Conservation (phyloP, 2,888 invertebrate species). For the Nomada goodeniana region DNA sequence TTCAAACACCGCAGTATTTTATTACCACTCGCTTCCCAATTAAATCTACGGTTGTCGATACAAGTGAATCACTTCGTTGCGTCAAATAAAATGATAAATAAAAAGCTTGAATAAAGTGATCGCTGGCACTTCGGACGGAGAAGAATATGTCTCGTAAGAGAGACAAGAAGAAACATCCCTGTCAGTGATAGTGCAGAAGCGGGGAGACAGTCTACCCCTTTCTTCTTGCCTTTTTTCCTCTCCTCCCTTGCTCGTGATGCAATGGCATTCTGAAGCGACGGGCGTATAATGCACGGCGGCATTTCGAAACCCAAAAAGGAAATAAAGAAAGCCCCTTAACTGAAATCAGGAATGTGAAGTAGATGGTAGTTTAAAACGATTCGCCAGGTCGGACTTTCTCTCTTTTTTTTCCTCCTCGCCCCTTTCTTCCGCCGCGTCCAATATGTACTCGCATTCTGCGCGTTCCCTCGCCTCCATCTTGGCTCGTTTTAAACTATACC, state of each 20-base stretch:
- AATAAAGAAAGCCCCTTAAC: slow-evolving; percentile 76
- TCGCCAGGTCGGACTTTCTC: slow-evolving; percentile 41
- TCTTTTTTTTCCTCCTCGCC: slow-evolving; percentile 10
- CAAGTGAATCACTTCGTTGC: neutral
- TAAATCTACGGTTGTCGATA: slow-evolving; percentile 12
- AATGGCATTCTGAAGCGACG: slow-evolving; percentile 59
- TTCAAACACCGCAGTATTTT: neutral
- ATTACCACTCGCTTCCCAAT: neutral
- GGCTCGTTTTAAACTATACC: slow-evolving; percentile 9
- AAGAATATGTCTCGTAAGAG: slow-evolving; percentile 58
- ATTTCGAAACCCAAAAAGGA: slow-evolving; percentile 71
- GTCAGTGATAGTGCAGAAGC: slow-evolving; percentile 59
- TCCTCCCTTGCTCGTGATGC: slow-evolving; percentile 47
- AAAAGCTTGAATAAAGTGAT: slow-evolving; percentile 54
- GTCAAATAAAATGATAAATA: slow-evolving; percentile 30
- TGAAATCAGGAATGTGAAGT: slow-evolving; percentile 80
- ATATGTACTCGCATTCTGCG: slow-evolving; percentile 43
- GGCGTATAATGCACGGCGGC: slow-evolving; percentile 64
- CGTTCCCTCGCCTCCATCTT: slow-evolving; percentile 13
- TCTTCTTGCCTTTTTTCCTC: slow-evolving; percentile 28
- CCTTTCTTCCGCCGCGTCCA: slow-evolving; percentile 32
- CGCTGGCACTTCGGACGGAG: slow-evolving; percentile 60
- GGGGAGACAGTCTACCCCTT: slow-evolving; percentile 18
- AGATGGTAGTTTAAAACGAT: slow-evolving; percentile 78
- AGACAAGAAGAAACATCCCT: slow-evolving; percentile 38